A percentile compares a stretch with the other conserved stretches of the same genome.
These are phyloP conservation scores for Sinocyclocheilus anophthalmus DNA, from an alignment of 2,113 vertebrate genomes.

Conservation along the genomic window DNA sequence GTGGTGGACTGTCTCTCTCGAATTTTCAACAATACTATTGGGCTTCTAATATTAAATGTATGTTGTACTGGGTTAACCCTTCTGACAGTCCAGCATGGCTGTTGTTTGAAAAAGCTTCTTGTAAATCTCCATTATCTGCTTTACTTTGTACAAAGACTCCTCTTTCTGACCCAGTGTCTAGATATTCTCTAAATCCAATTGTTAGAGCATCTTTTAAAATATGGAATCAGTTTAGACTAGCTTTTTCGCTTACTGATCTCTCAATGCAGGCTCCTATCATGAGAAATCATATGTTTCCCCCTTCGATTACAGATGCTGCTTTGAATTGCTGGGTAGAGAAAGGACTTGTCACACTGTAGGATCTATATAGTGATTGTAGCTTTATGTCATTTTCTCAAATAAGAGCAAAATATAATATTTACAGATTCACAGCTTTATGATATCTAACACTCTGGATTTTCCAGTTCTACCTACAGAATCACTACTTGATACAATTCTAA, in stretches of 20 bases:
- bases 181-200: background rate
- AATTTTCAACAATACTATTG: background rate
- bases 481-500: no score
- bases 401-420: background rate
- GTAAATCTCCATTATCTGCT: background rate
- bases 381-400: background rate
- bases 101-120: slow-evolving; percentile 1
- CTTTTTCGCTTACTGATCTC: background rate
- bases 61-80: background rate
- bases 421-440: background rate
- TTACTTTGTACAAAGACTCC: background rate
- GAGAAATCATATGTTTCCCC: background rate
- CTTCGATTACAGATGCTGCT: background rate
- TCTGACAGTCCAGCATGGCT: background rate
- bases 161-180: background rate
- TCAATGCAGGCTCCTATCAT: background rate
- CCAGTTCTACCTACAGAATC: no score
- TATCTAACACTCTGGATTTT: no score
- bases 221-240: background rate
- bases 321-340: background rate
- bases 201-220: background rate
- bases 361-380: background rate
- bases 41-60: background rate
- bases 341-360: background rate
- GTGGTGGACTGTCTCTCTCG: background rate